A percentile compares a stretch with the other conserved stretches of the same genome.
phyloP scores from a whole-genome alignment of 2,113 vertebrate genomes.

The Prionailurus bengalensis region DNA sequence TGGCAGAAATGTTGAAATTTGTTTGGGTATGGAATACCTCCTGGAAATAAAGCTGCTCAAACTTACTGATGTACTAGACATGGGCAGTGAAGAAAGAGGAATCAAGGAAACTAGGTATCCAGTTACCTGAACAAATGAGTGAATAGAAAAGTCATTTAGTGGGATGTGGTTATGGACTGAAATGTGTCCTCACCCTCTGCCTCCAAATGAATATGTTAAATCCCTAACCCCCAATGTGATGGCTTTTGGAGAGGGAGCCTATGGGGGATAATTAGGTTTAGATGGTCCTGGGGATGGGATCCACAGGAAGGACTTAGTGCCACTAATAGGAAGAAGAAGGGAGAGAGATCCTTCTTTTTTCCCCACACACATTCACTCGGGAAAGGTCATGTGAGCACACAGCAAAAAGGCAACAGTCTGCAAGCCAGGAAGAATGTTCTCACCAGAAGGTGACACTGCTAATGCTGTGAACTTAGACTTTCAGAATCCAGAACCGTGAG shows the following conservation, averaged over 20 bases:
- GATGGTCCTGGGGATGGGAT: not conserved
- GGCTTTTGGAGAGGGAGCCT: not conserved
- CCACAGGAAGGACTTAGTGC: not conserved
- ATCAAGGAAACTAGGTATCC: not conserved
- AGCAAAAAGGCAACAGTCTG: not conserved
- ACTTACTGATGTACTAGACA: not conserved
- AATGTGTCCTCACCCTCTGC: not conserved
- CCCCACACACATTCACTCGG: not conserved
- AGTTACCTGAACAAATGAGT: not conserved
- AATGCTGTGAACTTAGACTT: not conserved
- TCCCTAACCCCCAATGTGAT: not conserved
- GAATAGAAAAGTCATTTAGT: not conserved
- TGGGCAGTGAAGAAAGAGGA: not conserved
- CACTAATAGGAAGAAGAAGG: not conserved
- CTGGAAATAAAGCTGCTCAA: not conserved
- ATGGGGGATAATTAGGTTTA: not conserved
- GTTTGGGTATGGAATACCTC: not conserved
- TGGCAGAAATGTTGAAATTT: not conserved
- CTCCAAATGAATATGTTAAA: not conserved
- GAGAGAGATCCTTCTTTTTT: not conserved
- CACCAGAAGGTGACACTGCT: rapidly evolving
- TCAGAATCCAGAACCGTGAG: not conserved
- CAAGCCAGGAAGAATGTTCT: not conserved
- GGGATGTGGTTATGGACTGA: not conserved
- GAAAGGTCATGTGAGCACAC: not conserved